Evolutionary conservation across 2,797 vertebrate genomes (phyloP).

Genomic region (Danionella dracula): DNA sequence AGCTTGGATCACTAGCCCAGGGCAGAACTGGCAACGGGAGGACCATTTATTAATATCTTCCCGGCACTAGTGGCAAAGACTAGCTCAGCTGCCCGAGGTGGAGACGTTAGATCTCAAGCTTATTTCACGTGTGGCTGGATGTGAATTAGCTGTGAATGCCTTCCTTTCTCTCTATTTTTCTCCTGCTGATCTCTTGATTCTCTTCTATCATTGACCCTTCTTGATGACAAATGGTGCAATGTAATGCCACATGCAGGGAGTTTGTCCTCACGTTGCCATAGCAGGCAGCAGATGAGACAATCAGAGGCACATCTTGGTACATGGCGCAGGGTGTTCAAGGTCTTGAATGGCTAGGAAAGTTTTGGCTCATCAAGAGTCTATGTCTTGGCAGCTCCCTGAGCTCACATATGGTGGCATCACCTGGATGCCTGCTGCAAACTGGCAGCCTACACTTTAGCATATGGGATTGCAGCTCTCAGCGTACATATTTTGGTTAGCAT

Average conservation of each 20-base stretch:
- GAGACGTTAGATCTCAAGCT: slow-evolving; percentile 63
- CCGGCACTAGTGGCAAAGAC: slow-evolving; percentile 49
- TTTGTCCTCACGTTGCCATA: slow-evolving; percentile 4
- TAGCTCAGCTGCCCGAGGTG: slow-evolving; percentile 52
- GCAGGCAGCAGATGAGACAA: slow-evolving; percentile 45
- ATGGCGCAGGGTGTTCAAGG: slow-evolving; percentile 41
- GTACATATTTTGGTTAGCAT: slow-evolving; percentile 44
- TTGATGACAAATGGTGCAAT: slow-evolving; percentile 3
- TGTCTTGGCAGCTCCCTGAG: slow-evolving; percentile 54
- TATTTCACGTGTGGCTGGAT: slow-evolving; percentile 78
- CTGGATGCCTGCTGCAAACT: slow-evolving; percentile 65
- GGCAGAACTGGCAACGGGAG: slow-evolving; percentile 41
- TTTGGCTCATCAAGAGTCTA: slow-evolving; percentile 48
- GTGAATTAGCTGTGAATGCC: slow-evolving; percentile 67
- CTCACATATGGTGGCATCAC: slow-evolving; percentile 71
- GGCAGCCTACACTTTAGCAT: slow-evolving; percentile 60
- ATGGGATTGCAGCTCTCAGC: slow-evolving; percentile 54
- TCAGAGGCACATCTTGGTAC: slow-evolving; percentile 33
- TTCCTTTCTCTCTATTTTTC: slow-evolving; percentile 43
- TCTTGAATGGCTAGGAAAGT: slow-evolving; percentile 50
- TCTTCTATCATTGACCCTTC: slow-evolving; percentile 8
- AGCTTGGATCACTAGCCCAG: slow-evolving; percentile 11
- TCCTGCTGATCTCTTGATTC: slow-evolving; percentile 46
- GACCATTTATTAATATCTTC: slow-evolving; percentile 63
- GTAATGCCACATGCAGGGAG: not conserved